phyloP scores from a whole-genome alignment of 2,113 vertebrate genomes.

The Podarcis muralis region DNA sequence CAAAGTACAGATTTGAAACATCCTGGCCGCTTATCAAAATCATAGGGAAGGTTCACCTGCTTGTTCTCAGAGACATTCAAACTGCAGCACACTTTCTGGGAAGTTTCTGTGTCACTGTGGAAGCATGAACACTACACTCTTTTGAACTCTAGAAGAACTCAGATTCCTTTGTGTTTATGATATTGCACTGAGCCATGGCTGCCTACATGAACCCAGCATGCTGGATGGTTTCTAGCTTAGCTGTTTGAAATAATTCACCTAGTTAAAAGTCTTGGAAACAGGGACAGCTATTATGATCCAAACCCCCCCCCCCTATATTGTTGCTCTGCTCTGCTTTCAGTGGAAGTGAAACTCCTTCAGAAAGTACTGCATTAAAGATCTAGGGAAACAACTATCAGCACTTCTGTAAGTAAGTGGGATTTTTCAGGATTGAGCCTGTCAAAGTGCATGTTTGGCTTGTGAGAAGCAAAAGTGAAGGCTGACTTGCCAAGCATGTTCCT shows the following conservation, averaged over 20 bases:
- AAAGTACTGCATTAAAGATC: background rate
- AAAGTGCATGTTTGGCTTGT: background rate
- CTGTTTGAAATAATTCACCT: background rate
- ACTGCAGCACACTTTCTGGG: background rate
- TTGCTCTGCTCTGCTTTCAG: background rate
- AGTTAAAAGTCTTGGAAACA: background rate
- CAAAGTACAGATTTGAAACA: background rate
- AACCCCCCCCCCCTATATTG: background rate
- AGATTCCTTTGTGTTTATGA: background rate
- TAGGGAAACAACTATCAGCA: background rate
- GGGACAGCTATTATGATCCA: background rate
- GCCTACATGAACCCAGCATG: background rate
- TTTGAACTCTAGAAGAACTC: background rate
- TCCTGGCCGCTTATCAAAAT: background rate
- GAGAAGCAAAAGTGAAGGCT: background rate
- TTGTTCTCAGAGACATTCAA: background rate
- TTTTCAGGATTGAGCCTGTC: background rate
- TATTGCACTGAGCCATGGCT: background rate
- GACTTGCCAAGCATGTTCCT: constrained; percentile 13
- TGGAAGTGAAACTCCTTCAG: background rate
- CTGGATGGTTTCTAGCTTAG: background rate
- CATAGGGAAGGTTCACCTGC: background rate
- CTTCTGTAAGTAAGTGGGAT: background rate
- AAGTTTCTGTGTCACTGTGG: background rate
- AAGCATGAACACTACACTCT: background rate